Conservation (phyloP, 1,140 invertebrate species). For the Chironomus tepperi region DNA sequence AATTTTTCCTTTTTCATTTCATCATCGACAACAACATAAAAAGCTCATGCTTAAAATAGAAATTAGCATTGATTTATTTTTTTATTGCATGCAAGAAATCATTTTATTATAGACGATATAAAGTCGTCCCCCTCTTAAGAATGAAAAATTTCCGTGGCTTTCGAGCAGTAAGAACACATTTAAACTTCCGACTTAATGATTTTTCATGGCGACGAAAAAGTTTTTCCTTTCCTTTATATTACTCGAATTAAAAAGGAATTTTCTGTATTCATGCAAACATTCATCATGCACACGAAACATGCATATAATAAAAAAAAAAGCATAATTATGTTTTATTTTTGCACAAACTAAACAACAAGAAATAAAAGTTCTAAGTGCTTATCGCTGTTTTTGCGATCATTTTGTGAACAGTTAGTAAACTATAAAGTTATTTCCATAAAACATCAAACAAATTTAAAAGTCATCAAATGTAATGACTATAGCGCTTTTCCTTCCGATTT, state of each 20-base stretch:
- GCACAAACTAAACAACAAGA: background rate
- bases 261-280: background rate
- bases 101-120: slow-evolving; percentile 4
- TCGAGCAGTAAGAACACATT: no score
- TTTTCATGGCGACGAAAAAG: slow-evolving; percentile 3
- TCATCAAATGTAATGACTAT: no score
- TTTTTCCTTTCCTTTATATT: background rate
- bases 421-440: background rate
- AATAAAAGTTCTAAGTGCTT: background rate
- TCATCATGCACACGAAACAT: background rate
- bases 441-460: background rate
- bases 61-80: slow-evolving; percentile 22
- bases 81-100: slow-evolving; percentile 4
- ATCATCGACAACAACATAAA: background rate
- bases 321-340: background rate
- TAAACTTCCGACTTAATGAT: background rate
- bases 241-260: background rate
- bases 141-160: no score
- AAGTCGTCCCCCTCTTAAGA: background rate
- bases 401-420: background rate
- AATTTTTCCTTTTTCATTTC: no score
- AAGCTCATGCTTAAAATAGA: slow-evolving; percentile 8
- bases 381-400: background rate
- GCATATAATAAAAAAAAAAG: background rate
- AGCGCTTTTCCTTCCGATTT: no score